phyloP scores from a whole-genome alignment of 2,888 invertebrate species.

The Zhengitettix transpicula region DNA sequence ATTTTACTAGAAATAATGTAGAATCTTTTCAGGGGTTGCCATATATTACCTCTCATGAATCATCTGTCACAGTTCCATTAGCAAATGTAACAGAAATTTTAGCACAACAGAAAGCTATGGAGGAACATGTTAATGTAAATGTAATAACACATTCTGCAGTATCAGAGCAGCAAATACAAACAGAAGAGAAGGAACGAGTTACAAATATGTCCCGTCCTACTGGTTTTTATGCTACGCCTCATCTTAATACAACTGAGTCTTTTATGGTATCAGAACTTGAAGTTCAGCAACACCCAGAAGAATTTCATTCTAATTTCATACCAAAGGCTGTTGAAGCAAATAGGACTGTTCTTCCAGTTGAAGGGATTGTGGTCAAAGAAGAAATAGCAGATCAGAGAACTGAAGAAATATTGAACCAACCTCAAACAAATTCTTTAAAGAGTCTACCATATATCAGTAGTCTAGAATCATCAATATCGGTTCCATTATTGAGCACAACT shows the following conservation, averaged over 20 bases:
- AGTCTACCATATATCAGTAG: constrained; percentile 10
- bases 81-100: constrained; percentile 24
- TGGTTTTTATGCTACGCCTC: constrained; percentile 21
- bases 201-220: constrained; percentile 2
- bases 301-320: constrained; percentile 28
- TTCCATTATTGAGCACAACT: constrained; percentile 28
- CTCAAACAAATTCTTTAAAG: too few relatives aligned
- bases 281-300: constrained; percentile 28
- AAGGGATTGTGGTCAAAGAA: constrained; percentile 32
- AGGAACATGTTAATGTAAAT: constrained; percentile 30
- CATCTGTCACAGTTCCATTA: constrained; percentile 33
- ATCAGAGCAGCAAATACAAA: constrained; percentile 26
- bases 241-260: constrained; percentile 29
- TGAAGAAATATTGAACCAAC: constrained; percentile 13
- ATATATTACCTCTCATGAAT: constrained; percentile 19
- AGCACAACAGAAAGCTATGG: constrained; percentile 13
- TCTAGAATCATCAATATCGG: constrained; percentile 32
- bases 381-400: constrained; percentile 20
- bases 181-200: constrained; percentile 29
- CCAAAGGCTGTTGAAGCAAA: constrained; percentile 28
- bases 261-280: constrained; percentile 37
- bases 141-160: constrained; percentile 35
- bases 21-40: constrained; percentile 17
- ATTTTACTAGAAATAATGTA: too few relatives aligned
- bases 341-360: constrained; percentile 26